These are phyloP conservation scores for Hetaerina titia DNA, from an alignment of 2,888 invertebrate species.

Conservation along the genomic window DNA sequence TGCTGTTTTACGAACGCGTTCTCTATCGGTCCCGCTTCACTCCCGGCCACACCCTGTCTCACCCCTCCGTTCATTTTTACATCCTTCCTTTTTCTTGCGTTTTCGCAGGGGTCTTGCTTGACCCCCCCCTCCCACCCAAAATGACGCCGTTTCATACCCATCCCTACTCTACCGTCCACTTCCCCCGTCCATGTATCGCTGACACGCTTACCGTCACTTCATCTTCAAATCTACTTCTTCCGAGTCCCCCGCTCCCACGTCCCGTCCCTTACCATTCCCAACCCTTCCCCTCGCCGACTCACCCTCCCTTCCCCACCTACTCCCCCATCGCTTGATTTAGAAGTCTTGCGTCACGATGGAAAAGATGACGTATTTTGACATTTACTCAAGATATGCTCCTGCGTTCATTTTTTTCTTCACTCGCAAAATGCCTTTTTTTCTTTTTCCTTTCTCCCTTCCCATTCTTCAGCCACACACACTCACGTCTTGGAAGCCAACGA, in stretches of 20 bases:
- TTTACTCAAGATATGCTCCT: constrained; percentile 30
- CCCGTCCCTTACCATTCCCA: constrained; percentile 20
- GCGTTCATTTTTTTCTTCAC: constrained; percentile 11
- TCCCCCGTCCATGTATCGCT: background rate
- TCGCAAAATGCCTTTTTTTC: background rate
- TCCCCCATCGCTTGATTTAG: constrained; percentile 38
- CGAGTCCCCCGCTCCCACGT: background rate
- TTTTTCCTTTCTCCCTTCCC: background rate
- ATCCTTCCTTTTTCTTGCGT: background rate
- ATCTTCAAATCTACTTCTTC: background rate
- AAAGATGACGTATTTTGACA: constrained; percentile 43
- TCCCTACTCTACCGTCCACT: background rate
- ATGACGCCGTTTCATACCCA: too few species aligned
- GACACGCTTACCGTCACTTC: background rate
- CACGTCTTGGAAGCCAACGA: background rate
- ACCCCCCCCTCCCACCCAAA: background rate
- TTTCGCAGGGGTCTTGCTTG: background rate
- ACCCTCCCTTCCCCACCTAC: background rate
- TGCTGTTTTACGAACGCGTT: too few species aligned
- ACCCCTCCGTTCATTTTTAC: background rate
- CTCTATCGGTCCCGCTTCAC: background rate
- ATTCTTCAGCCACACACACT: background rate
- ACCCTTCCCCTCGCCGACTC: background rate
- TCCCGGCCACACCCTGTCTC: background rate
- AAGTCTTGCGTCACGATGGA: constrained; percentile 63